Evolutionary conservation across 2,113 vertebrate species (phyloP), one percentile per base, ranked within the genome.

Genomic region (Girardinichthys multiradiatus): DNA sequence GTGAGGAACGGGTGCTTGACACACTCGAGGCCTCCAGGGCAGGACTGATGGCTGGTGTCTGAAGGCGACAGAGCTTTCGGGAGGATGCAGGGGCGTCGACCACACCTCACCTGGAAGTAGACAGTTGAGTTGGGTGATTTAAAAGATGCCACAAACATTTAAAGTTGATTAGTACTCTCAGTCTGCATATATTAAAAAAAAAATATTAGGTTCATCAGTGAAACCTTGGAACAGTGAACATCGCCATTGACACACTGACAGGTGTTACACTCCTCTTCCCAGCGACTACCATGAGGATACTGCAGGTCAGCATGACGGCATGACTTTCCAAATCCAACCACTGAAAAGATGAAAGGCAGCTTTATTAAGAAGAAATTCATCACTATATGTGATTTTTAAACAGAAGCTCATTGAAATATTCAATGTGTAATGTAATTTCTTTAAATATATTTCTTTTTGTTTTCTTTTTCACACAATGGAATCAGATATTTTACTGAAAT

Each of bases 211-310:
- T 15, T n/a, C 2, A 29, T 59, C 28, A 15, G 12, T 4, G 17
- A 61, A 79, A 99, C 98, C 96, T 97, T 97, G 61, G 97, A 97
- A 87, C 98, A 98, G 79, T 92, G 94, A 6, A 94, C 93, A 24
- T 59, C 87, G 68, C 96, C 97, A 11, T 96, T 94, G 74, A 93
- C 76, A 63, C 98, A 99, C 68, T 92, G 96, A 82, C 98, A 99
- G 66, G 86, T 92, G 80, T 98, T 99, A 35, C 98, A 99, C 24
- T 97, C 97, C 67, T 98, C 95, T 7, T 95, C 89, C 98, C 98
- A 99, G 0, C 90, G 91, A 81, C 94, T 94, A 75, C 97, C 96
- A 0, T 97, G 97, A 0, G 95, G 95, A 76, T 95, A 94, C 37
- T 94, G 93, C 10, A 93, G 71, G 7, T 95, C 96, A n/a, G 91